Base-by-base conservation (phyloP, 2,888 invertebrate species). In the Drosophila merina region DNA sequence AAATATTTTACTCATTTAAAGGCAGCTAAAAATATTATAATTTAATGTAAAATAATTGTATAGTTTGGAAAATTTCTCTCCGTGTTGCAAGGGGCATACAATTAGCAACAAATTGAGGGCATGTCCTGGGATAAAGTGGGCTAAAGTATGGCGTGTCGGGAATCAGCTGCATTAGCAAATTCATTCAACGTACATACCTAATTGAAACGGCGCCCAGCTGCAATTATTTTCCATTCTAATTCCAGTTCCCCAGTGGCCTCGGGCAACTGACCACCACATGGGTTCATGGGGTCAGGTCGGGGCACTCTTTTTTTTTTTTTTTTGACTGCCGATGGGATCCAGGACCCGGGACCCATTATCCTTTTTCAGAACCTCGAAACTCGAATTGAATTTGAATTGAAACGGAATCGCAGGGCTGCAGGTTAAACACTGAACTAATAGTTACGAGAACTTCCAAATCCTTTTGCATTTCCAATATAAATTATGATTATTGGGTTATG, bases 161-260 rank as follows among this genome's bases (percentile, higher is more conserved):
- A 57, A 49, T 58, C 54, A 58, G 64, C 57, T 64, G 69, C 68
- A 63, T 66, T 55, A 57, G 77, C 52, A 68, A 79, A 67, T 72
- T 76, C 73, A 76, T 74, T 76, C 72, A 64, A 60, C 73, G 79
- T 40, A 72, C 75, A 36, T 42, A 42, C 40, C 74, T 86, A 82
- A 82, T 82, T 82, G 82, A 84, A 82, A 82, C 77, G 69, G 78
- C 84, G 75, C 72, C 75, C 75, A 86, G 81, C 67, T 80, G 84
- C 86, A 86, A 82, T 86, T 86, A 86, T 82, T 83, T 86, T 74
- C 73, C 80, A 86, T 83, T 81, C 81, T 86, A 79, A 86, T 81
- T 77, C 77, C 45, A 70, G 77, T 51, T 63, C 71, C 69, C 31
- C 54, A 52, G 60, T 26, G 52, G 42, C 48, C 38, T 36, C 40